phyloP scores from a whole-genome alignment of 2,113 vertebrate species.

The Carlito syrichta region DNA sequence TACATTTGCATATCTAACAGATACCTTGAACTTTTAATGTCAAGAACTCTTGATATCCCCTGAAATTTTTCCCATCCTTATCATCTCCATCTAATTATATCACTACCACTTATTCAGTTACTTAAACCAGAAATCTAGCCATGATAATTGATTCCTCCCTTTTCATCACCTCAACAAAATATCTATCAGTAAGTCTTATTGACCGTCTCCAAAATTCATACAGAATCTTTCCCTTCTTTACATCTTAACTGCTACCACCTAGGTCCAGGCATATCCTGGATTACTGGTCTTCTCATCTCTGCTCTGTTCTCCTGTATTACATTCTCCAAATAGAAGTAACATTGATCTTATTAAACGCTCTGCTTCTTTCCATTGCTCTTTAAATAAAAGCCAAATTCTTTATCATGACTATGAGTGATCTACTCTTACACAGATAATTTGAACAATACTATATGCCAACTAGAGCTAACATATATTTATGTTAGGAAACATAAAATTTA shows the following conservation, averaged over 20 bases:
- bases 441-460: background rate
- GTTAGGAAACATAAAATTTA: too few relatives aligned
- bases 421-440: background rate
- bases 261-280: background rate
- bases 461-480: background rate
- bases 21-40: conserved; percentile 6
- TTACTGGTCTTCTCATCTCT: background rate
- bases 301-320: background rate
- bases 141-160: background rate
- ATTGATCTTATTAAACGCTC: background rate
- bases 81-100: background rate
- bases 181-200: background rate
- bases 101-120: background rate
- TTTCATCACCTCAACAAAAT: background rate
- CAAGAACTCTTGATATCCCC: background rate
- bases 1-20: background rate
- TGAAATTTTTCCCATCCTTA: background rate
- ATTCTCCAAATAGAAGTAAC: background rate
- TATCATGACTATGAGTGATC: background rate
- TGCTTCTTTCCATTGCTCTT: background rate
- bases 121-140: background rate
- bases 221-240: background rate
- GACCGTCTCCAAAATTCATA: conserved; percentile 6
- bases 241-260: background rate
- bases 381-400: conserved; percentile 18